Evolutionary conservation across 2,113 vertebrate species (phyloP), one percentile per base, ranked within the genome.

Genomic region (Protomyctophum bolini): DNA sequence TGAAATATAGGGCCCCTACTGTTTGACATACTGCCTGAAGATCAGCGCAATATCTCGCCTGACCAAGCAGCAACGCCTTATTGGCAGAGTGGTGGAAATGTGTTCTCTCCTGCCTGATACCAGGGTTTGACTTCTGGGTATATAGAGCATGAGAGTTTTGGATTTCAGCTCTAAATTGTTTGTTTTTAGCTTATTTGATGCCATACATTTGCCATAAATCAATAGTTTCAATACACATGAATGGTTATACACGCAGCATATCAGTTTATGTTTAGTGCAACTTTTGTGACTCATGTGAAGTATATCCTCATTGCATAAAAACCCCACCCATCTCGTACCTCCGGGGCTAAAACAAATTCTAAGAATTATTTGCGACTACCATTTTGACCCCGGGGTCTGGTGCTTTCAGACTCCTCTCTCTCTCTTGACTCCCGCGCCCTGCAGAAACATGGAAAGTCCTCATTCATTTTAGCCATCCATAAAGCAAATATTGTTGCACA

Each of bases 401-500:
- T 57, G 33, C 11, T 12, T 12, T 88, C 93, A 92, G 90, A 93
- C 94, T 94, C 93, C 92, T 95, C 95, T 93, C n/a, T n/a, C 93
- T 80, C 93, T 95, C 93, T 95, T 92, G 93, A 92, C 95, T 96
- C 95, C 92, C 89, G 90, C 88, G 93, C 95, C 21, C 95, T 96
- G 94, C 93, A 94, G 95, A 95, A 95, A 92, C 92, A 91, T 95
- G 96, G 94, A 97, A 98, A 96, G 95, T 97, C 95, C 95, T 96
- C 95, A 95, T 97, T 97, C 95, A 96, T 97, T 95, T 86, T 95
- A 96, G 93, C 94, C 95, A 95, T 96, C 95, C 94, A 96, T 97
- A 97, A 98, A 96, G 96, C 95, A 99, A 99, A 99, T 98, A 97
- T 98, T 99, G 96, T 97, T 96, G 93, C 98, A 98, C 96, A 96